Evolutionary conservation across 2,888 invertebrate species (phyloP).

Genomic region (Heliothis peltigera): DNA sequence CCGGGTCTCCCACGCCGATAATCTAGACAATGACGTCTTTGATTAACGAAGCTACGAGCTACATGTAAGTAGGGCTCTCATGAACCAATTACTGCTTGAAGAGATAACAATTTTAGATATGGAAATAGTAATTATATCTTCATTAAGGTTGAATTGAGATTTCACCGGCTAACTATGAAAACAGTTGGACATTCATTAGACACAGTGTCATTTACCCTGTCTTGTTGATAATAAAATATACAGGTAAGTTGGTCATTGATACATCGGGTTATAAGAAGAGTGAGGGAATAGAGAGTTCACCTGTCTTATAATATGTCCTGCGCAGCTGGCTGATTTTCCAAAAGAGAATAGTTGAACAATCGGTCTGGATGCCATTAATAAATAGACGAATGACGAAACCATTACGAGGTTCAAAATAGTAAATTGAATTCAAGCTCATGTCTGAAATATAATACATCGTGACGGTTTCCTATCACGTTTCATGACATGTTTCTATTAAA

Average conservation of each 20-base stretch:
- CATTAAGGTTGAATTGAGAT: conserved; percentile 32
- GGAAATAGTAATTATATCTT: conserved; percentile 46
- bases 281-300: no score
- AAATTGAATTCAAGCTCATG: conserved; percentile 1
- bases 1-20: conserved; percentile 79
- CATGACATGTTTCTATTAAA: background rate
- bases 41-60: conserved; percentile 54
- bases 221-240: background rate
- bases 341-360: conserved; percentile 1
- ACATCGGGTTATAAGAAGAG: no score
- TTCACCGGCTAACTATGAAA: conserved; percentile 9
- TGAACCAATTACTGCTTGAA: conserved; percentile 51
- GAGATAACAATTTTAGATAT: conserved; percentile 53
- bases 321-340: no score
- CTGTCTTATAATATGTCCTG: no score
- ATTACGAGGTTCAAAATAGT: conserved; percentile 9
- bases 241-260: no score
- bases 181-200: conserved; percentile 1
- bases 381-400: background rate
- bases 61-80: conserved; percentile 57
- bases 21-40: conserved; percentile 76
- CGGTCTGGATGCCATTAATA: background rate
- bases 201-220: background rate
- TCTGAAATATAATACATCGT: conserved; percentile 22
- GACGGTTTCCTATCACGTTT: conserved; percentile 14